phyloP scores from a whole-genome alignment of 2,797 vertebrate genomes.

The Pipistrellus pipistrellus region DNA sequence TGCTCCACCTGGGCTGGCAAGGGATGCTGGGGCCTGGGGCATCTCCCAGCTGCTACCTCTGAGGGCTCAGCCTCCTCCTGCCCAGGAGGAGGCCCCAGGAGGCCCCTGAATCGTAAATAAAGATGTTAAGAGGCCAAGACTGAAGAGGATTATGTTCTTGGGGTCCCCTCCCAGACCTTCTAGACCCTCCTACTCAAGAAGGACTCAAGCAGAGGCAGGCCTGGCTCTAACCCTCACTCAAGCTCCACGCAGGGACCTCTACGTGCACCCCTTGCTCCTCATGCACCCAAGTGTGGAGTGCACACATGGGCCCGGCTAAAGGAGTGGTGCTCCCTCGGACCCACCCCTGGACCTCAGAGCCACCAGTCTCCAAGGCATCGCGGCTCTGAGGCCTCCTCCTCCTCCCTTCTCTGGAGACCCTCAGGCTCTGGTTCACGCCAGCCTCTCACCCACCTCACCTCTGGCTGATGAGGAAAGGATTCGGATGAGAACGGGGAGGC shows the following conservation, averaged over 20 bases:
- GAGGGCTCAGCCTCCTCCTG: background rate
- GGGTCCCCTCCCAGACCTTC: background rate
- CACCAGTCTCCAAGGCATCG: fast-evolving
- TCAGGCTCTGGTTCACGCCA: background rate
- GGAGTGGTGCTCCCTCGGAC: background rate
- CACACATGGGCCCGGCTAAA: background rate
- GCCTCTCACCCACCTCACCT: background rate
- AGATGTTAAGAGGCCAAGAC: background rate
- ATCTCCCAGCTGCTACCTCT: background rate
- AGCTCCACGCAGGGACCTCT: background rate
- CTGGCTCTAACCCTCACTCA: background rate
- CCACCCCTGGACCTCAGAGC: background rate
- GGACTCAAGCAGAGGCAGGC: background rate
- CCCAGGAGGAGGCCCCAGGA: background rate
- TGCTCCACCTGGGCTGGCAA: background rate
- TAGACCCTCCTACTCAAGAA: background rate
- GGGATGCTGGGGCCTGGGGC: background rate
- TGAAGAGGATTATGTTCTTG: background rate
- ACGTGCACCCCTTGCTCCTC: background rate
- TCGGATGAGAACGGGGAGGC: background rate
- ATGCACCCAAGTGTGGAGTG: fast-evolving
- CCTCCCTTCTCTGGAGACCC: background rate
- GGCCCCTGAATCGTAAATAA: background rate
- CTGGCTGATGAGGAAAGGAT: background rate
- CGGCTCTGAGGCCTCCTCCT: background rate